phyloP scores from a whole-genome alignment of 2,888 invertebrate species.

The Euplexia lucipara region DNA sequence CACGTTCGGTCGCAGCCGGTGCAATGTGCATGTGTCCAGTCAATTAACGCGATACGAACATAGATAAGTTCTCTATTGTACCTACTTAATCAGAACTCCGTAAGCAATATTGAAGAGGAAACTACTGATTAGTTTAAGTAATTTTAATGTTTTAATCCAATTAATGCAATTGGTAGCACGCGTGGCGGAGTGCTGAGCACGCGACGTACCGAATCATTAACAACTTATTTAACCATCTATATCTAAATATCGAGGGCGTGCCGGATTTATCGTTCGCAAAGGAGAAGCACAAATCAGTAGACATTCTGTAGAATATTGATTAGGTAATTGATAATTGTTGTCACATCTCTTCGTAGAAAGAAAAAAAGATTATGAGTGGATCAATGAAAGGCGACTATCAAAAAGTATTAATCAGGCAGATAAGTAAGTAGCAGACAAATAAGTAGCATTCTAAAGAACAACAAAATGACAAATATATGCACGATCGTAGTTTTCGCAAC shows the following conservation, averaged over 20 bases:
- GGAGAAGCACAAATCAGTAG: not conserved
- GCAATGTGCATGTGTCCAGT: constrained; percentile 26
- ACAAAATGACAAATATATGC: too few species aligned
- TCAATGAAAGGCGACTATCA: too few species aligned
- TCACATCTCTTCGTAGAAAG: too few species aligned
- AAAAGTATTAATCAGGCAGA: too few species aligned
- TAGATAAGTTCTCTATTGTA: constrained; percentile 18
- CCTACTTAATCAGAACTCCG: constrained; percentile 32
- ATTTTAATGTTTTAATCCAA: constrained; percentile 64
- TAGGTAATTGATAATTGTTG: too few species aligned
- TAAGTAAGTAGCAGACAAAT: too few species aligned
- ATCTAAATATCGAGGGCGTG: constrained; percentile 2
- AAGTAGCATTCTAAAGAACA: too few species aligned
- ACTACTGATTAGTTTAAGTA: constrained; percentile 54
- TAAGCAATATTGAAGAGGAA: constrained; percentile 49
- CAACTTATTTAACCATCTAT: constrained; percentile 35
- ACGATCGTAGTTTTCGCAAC: too few species aligned
- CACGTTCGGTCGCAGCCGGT: not conserved
- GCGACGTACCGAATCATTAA: constrained; percentile 53
- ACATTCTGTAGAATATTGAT: not conserved
- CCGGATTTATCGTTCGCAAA: not conserved
- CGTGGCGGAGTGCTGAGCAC: constrained; percentile 61
- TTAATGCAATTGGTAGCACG: constrained; percentile 56
- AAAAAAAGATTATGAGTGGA: too few species aligned
- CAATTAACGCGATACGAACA: constrained; percentile 21